These are phyloP conservation scores for Pissodes strobi DNA, from an alignment of 1,140 invertebrate genomes.

Conservation along the genomic window DNA sequence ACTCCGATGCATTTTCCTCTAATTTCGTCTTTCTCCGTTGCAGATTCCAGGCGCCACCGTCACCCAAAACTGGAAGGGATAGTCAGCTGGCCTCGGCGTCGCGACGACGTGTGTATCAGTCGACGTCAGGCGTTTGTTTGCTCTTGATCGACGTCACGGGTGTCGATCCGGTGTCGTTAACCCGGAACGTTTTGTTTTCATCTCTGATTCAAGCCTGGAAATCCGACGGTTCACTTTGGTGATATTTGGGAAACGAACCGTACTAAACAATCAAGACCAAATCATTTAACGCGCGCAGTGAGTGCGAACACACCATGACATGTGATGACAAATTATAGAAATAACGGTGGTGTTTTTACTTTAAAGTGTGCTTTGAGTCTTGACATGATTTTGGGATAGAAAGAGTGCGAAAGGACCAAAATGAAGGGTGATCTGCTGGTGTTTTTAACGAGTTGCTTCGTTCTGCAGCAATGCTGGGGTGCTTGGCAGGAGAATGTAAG, in stretches of 20 bases:
- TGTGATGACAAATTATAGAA: constrained; percentile 8
- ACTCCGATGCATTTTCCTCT: constrained; percentile 32
- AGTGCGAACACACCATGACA: not conserved
- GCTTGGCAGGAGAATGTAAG: constrained; percentile 86
- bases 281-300: no score
- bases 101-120: constrained; percentile 53
- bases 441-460: constrained; percentile 39
- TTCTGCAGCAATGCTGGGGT: constrained; percentile 36
- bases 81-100: constrained; percentile 55
- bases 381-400: constrained; percentile 46
- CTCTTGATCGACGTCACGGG: constrained; percentile 18
- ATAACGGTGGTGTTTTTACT: constrained; percentile 8
- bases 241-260: no score
- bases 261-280: no score
- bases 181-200: constrained; percentile 13
- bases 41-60: constrained; percentile 54
- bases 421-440: constrained; percentile 43
- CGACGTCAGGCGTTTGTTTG: constrained; percentile 51
- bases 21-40: constrained; percentile 52
- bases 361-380: constrained; percentile 20
- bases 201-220: not conserved
- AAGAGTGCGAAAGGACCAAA: constrained; percentile 27
- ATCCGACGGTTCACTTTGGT: not conserved
- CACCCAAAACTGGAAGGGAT: constrained; percentile 45
- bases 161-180: constrained; percentile 12